Evolutionary conservation across 2,797 vertebrate species (phyloP).

Genomic region (Thaleichthys pacificus): DNA sequence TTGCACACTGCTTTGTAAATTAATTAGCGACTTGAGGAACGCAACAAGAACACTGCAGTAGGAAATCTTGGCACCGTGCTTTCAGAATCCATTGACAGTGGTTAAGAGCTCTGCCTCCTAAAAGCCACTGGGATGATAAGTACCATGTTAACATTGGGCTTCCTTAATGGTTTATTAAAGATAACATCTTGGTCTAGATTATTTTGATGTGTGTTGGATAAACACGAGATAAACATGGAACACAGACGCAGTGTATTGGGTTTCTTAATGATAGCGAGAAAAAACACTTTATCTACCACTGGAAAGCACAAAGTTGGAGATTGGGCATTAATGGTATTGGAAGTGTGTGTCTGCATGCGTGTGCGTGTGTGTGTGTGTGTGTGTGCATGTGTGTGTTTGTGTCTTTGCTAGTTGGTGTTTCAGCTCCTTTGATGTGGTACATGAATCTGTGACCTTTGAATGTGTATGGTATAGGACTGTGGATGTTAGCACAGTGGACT

Average conservation of each 20-base stretch:
- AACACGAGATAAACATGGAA: conserved; percentile 31
- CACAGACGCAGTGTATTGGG: conserved; percentile 25
- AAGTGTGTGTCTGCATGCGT: not conserved
- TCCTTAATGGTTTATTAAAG: conserved; percentile 65
- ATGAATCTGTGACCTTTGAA: not conserved
- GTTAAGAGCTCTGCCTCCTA: conserved; percentile 23
- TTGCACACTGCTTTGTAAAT: conserved; percentile 9
- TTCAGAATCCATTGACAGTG: conserved; percentile 38
- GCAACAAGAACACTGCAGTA: conserved; percentile 3
- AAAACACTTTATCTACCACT: conserved; percentile 25
- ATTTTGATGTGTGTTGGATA: conserved; percentile 42
- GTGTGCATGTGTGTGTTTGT: conserved; percentile 10
- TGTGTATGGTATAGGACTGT: not conserved
- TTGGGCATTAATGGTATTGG: not conserved
- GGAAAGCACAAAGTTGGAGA: conserved; percentile 26
- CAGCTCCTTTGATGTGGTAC: conserved; percentile 21
- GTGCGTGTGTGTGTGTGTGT: not conserved
- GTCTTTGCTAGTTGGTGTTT: conserved; percentile 27
- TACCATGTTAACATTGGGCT: conserved; percentile 45
- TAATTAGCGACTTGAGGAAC: conserved; percentile 11
- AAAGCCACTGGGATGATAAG: conserved; percentile 46
- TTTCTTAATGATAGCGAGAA: conserved; percentile 43
- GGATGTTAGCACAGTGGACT: not conserved
- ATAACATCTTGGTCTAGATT: conserved; percentile 48
- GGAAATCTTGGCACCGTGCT: conserved; percentile 23